Evolutionary conservation across 2,113 vertebrate genomes (phyloP).

Genomic region (Charina bottae): DNA sequence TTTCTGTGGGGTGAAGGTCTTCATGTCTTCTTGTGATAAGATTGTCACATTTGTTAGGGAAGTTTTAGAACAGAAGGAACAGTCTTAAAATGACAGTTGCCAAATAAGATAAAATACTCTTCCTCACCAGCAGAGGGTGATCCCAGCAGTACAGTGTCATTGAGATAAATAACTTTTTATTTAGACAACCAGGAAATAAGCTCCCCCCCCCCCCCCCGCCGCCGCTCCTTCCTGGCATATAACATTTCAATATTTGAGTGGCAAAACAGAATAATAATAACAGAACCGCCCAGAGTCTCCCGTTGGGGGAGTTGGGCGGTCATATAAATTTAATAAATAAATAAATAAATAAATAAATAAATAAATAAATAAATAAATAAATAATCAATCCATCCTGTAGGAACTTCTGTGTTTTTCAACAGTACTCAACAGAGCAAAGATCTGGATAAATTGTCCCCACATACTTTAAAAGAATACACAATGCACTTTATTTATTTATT

Average conservation of each 20-base stretch:
- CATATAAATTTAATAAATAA: too few species aligned
- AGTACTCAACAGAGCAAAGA: not conserved
- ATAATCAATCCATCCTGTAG: too few species aligned
- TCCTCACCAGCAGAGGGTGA: not conserved
- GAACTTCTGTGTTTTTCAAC: too few species aligned
- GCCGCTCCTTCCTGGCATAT: not conserved
- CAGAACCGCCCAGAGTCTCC: too few species aligned
- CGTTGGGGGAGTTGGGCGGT: too few species aligned
- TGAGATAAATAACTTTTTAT: not conserved
- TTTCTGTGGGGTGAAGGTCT: constrained; percentile 18
- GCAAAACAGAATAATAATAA: not conserved
- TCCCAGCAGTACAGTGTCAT: not conserved
- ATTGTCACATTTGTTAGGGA: constrained; percentile 24
- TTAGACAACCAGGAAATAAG: not conserved
- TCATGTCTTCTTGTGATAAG: constrained; percentile 57
- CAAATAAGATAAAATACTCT: not conserved
- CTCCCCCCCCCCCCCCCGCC: not conserved
- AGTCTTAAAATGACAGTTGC: not conserved
- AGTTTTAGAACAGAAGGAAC: constrained; percentile 15
- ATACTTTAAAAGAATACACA: not conserved
- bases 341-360: too few species aligned
- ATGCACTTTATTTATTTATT: too few species aligned
- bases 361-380: too few species aligned
- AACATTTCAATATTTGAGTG: not conserved
- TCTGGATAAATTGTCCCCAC: too few species aligned